Evolutionary conservation across 2,888 invertebrate genomes (phyloP), one percentile per base, ranked within the genome.

Genomic region (Netelia fuscicornis): DNA sequence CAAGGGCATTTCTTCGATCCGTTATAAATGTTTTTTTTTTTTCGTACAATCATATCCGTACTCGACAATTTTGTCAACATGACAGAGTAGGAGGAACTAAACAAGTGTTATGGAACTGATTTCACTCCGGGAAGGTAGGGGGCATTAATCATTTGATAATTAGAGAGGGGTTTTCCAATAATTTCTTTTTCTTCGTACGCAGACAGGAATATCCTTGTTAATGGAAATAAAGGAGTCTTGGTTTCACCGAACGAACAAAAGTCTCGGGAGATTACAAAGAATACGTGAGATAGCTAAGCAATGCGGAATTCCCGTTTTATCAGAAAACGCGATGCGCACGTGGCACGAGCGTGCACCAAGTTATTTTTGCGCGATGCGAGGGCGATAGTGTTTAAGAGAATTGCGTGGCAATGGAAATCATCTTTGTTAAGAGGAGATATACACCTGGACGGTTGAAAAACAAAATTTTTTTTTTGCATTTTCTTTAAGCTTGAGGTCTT

Each of bases 261-360:
- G n/a, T 71, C 17, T 30, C 62, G 11, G 52, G 44, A 67, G 44
- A 71, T 44, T 58, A 76, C 23, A 48, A 75, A 58, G 30, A 76
- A 37, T 37, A 37, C 6, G 0, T 30, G 58, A 6, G 70, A 65
- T 44, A 23, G n/a, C 23, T n/a, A 30, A 76, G 23, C 44, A 30
- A 42, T 30, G 13, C 62, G 30, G 9, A 52, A 77, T 77, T 52
- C 64, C 25, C 37, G 58, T 72, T 82, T 82, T 76, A 77, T 82
- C 71, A 56, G 42, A 82, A 48, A 52, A 30, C 64, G 48, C 48
- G 60, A 44, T 48, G 37, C 42, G 74, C 62, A 62, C 11, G 25
- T 75, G 37, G 0, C 0, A 37, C 37, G 3, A 37, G 37, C 37
- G 37, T 30, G 68, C 62, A 68, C 62, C 48, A 58, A 8, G 58